Evolutionary conservation across 2,797 vertebrate genomes (phyloP), one percentile per base, ranked within the genome.

Genomic region (Hirundo rustica): DNA sequence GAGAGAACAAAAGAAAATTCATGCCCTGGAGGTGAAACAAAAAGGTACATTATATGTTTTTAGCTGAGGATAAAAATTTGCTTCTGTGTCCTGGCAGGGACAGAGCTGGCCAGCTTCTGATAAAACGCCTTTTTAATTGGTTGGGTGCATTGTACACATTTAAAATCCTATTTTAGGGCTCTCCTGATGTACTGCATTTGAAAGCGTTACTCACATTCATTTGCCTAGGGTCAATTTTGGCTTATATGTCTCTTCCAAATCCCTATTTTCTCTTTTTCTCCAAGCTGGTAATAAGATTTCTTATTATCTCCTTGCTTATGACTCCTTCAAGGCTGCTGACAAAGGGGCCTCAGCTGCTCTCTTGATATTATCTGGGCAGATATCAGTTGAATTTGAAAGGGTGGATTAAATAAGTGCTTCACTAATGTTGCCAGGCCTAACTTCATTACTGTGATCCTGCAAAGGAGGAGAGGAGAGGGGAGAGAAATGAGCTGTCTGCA

Each of bases 331-430:
- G 70, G 50, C 89, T 75, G 53, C 78, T 90, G 83, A 93, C 80
- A 95, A 86, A 89, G 77, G 64, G 64, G 40, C 77, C 88, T 78
- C 82, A 76, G 86, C 85, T 83, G 91, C 75, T 95, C 30, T 79
- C 50, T 74, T 72, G 58, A 25, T 88, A 64, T 91, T 92, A 68
- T 91, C 73, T 71, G 88, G 79, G 82, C 79, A 95, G 81, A 74
- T 89, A 94, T 58, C 75, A 60, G 84, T 76, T 92, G 74, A 77
- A 78, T 91, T 81, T 94, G 96, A 94, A 97, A 96, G 92, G 72
- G 62, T 74, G 55, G 86, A 96, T 96, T 93, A 94, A 92, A 67
- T 88, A 92, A 92, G 86, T 71, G 74, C 76, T 76, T 94, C 26
- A 4, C 58, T 95, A 94, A 90, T 51, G 73, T 96, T 95, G 74